Evolutionary conservation across 2,113 vertebrate species (phyloP), one percentile per base, ranked within the genome.

Genomic region (Prunella fulvescens): DNA sequence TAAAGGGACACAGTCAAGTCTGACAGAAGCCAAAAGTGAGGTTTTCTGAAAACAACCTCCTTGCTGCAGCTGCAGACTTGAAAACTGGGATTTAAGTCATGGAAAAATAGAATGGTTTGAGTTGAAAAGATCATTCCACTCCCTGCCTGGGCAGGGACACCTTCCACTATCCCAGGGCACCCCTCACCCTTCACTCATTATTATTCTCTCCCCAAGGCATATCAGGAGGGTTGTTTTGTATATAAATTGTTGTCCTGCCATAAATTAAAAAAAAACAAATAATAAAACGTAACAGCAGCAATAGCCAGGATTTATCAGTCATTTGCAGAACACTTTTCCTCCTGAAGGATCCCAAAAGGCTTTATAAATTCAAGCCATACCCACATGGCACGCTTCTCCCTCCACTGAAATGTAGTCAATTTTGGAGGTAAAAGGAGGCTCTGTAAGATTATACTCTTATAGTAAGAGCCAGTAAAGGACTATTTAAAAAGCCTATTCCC

Each of bases 231-330:
- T 39, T 91, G 90, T 56, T 95, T 82, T 85, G 64, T 94, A 53
- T 47, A 47, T 18, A 94, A 85, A 89, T 69, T 90, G 87, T 93
- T 85, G 70, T 33, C 57, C 51, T 51, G 76, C 76, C 60, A 92
- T 90, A 94, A 93, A 95, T 93, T 54, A 2, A 10, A 25, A 48
- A 57, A 60, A 65, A 37, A 84, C 79, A 81, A 93, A 94, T 72
- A 94, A 81, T 91, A 91, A 95, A 95, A 85, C 11, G 54, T 77
- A 94, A 96, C 67, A 73, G 90, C 93, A 90, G 91, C 89, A 85
- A 92, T 65, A 96, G 94, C 79, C 81, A 86, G 87, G 47, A 95
- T 92, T 95, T 95, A 95, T 96, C 96, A 96, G 88, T 94, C 90
- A 83, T 93, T 95, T 93, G 94, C 95, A 96, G 87, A 90, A 85